Base-by-base conservation (phyloP, 64 coral and sea anemone genomes). In the Porites australiensis region DNA sequence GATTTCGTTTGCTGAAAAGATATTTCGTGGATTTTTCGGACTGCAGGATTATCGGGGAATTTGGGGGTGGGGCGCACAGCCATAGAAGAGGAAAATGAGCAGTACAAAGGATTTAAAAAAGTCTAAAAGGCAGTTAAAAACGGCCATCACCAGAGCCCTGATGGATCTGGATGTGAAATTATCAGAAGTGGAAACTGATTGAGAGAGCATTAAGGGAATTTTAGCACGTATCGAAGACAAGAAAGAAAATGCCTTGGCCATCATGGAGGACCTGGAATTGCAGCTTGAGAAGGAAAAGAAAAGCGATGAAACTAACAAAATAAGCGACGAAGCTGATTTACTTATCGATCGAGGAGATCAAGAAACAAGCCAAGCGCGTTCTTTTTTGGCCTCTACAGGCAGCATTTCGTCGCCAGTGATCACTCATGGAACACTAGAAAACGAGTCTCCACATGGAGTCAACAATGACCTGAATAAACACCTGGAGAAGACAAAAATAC, bases 401-500 rank as follows among this genome's bases (percentile, higher is more conserved):
- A 58, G 82, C 14, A 85, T 16, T 57, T 45, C 54, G 67, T 20
- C 13, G 6, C 22, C 12, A 46, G 78, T 27, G 19, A 75, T 5
- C 54, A 51, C 22, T 50, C 49, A 16, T 22, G 20, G 46, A 64
- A 13, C 70, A 61, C 69, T 50, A 59, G 55, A 44, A 91, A 82
- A 64, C 48, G 71, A 59, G 5, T 77, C 58, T 3, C 14, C 11
- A 59, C 3, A 51, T 67, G 62, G 21, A 77, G 73, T 49, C 16
- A 23, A 64, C 50, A 61, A 57, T 57, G n/a, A 80, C 23, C 70
- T 77, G 8, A 77, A 94, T 37, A 45, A 58, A 20, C 88, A 95
- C 27, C 55, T 95, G 10, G 93, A 90, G 66, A 45, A 74, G 45
- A 90, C 86, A 3, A 86, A 64, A 48, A 90, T 90, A 13, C 80